These are phyloP conservation scores for Acanthacorydalis orientalis DNA, from an alignment of 2,888 invertebrate species.

Conservation along the genomic window DNA sequence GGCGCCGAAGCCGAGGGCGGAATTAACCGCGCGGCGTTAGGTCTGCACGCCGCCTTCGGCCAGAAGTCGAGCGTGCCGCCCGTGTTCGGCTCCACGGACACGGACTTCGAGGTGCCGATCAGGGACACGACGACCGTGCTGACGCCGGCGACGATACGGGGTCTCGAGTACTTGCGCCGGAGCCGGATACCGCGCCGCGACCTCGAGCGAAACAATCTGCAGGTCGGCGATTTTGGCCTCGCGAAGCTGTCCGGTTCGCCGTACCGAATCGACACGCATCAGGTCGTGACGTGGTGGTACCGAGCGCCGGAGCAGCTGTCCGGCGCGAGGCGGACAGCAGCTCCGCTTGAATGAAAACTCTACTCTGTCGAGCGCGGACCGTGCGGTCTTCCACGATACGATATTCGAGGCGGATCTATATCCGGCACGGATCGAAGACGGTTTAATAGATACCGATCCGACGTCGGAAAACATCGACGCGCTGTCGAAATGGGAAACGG, in stretches of 20 bases:
- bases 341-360: no score
- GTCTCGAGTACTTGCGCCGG: constrained; percentile 85
- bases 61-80: constrained; percentile 96
- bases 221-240: constrained; percentile 97
- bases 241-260: constrained; percentile 97
- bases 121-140: constrained; percentile 78
- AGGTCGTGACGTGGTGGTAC: constrained; percentile 92
- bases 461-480: no score
- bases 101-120: constrained; percentile 89
- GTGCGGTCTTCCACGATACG: no score
- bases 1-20: constrained; percentile 94
- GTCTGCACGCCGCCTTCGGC: constrained; percentile 94
- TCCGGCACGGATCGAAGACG: no score
- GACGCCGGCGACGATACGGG: constrained; percentile 79
- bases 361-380: no score
- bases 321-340: constrained; percentile 89
- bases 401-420: no score
- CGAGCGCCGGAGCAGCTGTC: constrained; percentile 86
- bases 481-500: no score
- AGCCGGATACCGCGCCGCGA: constrained; percentile 97
- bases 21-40: constrained; percentile 92
- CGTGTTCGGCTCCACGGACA: constrained; percentile 99
- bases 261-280: constrained; percentile 88
- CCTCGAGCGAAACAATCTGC: constrained; percentile 95
- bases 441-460: no score